Conservation (phyloP, 2,113 vertebrate genomes). For the Callionymus lyra region DNA sequence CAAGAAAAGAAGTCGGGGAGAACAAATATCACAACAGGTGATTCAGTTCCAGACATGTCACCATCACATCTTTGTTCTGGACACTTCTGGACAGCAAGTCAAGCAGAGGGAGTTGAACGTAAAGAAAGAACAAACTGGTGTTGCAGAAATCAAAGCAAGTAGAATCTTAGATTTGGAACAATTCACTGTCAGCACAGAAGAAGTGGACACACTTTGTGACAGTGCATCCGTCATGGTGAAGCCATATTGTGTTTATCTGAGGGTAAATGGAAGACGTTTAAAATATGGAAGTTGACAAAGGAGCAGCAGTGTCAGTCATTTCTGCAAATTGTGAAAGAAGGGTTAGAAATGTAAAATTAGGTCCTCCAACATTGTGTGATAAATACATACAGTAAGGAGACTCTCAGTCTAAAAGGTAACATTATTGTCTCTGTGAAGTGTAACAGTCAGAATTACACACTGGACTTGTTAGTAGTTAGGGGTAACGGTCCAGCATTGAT, state of each 20-base stretch:
- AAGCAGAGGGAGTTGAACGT: too few species aligned
- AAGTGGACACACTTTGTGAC: neutral
- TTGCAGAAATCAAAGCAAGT: too few species aligned
- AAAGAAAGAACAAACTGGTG: too few species aligned
- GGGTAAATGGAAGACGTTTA: neutral
- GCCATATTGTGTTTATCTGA: slow-evolving; percentile 8
- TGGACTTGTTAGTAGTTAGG: slow-evolving; percentile 1
- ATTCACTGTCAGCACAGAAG: neutral
- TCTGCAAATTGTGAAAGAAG: slow-evolving; percentile 5
- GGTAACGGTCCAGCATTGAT: slow-evolving; percentile 3
- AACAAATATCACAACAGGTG: neutral
- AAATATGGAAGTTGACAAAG: slow-evolving; percentile 21
- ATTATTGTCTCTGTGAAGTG: neutral
- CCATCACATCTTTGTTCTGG: neutral
- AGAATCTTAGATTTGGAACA: neutral
- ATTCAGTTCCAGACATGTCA: neutral
- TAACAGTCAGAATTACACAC: neutral
- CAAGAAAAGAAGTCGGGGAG: too few species aligned
- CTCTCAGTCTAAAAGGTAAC: neutral
- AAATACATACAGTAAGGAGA: neutral
- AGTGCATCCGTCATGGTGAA: neutral
- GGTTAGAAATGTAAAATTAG: neutral
- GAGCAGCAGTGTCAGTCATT: slow-evolving; percentile 7
- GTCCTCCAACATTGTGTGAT: slow-evolving; percentile 3
- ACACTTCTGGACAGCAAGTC: neutral